Evolutionary conservation across 2,888 invertebrate genomes (phyloP), one percentile per base, ranked within the genome.

Genomic region (Schrankia costaestrigalis): DNA sequence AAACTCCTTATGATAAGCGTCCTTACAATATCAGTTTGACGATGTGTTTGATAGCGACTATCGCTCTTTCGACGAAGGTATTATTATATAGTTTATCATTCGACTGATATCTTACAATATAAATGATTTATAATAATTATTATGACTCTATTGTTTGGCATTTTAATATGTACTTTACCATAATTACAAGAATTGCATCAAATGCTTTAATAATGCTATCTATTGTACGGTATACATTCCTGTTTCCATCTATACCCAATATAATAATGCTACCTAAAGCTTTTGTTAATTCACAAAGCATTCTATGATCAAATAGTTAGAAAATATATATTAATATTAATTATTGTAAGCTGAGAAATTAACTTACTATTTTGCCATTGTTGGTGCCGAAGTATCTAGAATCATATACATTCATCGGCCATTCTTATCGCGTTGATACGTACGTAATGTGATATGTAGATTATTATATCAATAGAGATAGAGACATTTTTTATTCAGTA

Each of bases 1-100:
- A 78, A 80, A 66, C 71, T 72, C 64, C 69, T 77, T 67, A 57
- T 59, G 84, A 83, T 83, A 81, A 78, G 65, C 66, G 61, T 64
- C 55, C 64, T 67, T 56, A 59, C 74, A 68, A 64, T 83, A 81
- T 79, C 81, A 61, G 61, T 50, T 64, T 55, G 56, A n/a, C n/a
- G n/a, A 76, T 75, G 71, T 53, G 63, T 58, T 60, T 64, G 82
- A 82, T 85, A 82, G 65, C 68, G 63, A 66, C 71, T 74, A 84
- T 82, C 82, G 50, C 45, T 50, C 43, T 55, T 68, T 74, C 68
- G 57, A 64, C 65, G 66, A 72, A 74, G 61, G 56, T 53, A 37
- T 56, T 69, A 68, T 68, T 17, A 26, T 59, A 47, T 34, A 41
- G 52, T 58, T 66, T 64, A 68, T 70, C 71, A 57, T 34, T 27